These are phyloP conservation scores for Chauna torquata DNA, from an alignment of 2,113 vertebrate species.

Conservation along the genomic window DNA sequence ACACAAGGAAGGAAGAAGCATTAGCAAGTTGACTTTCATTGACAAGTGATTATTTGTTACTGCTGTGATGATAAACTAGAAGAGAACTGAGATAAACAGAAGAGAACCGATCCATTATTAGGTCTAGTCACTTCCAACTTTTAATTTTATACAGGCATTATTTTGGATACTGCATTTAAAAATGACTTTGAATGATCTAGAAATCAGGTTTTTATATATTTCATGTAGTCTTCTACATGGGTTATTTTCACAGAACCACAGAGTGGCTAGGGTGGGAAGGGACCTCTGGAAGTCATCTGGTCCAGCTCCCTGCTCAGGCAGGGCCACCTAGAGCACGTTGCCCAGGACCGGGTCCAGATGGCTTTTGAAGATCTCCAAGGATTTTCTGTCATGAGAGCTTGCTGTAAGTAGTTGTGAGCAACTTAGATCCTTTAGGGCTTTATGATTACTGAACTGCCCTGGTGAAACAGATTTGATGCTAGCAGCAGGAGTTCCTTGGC, in stretches of 20 bases:
- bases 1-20: not conserved
- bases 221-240: not conserved
- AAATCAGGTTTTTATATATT: not conserved
- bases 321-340: too few relatives aligned
- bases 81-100: too few relatives aligned
- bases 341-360: too few relatives aligned
- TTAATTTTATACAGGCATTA: not conserved
- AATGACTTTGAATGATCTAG: not conserved
- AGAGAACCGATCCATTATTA: not conserved
- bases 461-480: slow-evolving; percentile 11
- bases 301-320: too few relatives aligned
- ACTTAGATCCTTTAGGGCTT: slow-evolving; percentile 9
- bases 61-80: not conserved
- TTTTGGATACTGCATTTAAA: not conserved
- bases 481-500: slow-evolving; percentile 12
- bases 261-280: too few relatives aligned
- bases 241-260: not conserved
- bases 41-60: not conserved
- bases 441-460: not conserved
- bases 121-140: not conserved
- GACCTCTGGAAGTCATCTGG: too few relatives aligned
- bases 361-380: too few relatives aligned
- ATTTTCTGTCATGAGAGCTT: not conserved
- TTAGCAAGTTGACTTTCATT: not conserved
- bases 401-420: not conserved